Conservation (phyloP, 2,113 vertebrate genomes). For the Malurus cyaneus region DNA sequence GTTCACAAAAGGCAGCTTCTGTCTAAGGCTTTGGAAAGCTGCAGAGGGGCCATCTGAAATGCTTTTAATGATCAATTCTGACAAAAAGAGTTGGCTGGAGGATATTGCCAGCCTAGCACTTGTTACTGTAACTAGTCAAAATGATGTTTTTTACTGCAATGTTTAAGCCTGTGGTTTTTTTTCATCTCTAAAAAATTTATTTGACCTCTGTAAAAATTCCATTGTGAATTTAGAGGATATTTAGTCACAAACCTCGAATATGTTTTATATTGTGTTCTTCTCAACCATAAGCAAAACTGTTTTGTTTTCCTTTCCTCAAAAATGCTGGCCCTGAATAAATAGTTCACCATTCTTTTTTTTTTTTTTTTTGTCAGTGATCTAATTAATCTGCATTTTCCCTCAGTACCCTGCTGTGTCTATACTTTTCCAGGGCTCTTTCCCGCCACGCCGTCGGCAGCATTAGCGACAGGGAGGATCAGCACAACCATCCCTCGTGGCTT, state of each 20-base stretch:
- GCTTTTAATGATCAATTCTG: background rate
- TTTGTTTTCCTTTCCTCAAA: slow-evolving; percentile 9
- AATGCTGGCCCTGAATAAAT: background rate
- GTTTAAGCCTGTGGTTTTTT: background rate
- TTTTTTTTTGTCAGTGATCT: background rate
- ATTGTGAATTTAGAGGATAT: background rate
- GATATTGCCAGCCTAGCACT: background rate
- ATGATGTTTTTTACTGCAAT: background rate
- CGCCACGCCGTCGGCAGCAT: rapidly evolving
- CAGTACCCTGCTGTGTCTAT: background rate
- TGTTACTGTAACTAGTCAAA: background rate
- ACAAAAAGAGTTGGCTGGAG: slow-evolving; percentile 21
- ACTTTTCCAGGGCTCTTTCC: background rate
- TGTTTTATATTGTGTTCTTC: background rate
- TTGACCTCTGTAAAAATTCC: slow-evolving; percentile 21
- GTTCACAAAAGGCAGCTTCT: background rate
- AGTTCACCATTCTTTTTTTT: background rate
- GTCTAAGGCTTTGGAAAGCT: background rate
- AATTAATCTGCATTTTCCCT: slow-evolving; percentile 11
- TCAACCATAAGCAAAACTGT: background rate
- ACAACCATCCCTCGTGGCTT: background rate
- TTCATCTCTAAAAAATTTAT: background rate
- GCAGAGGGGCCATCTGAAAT: background rate
- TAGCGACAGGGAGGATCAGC: background rate
- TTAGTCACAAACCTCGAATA: background rate